A percentile compares a stretch with the other conserved stretches of the same genome.
Evolutionary conservation across 2,888 invertebrate species (phyloP).

Genomic region (Sipha maydis): DNA sequence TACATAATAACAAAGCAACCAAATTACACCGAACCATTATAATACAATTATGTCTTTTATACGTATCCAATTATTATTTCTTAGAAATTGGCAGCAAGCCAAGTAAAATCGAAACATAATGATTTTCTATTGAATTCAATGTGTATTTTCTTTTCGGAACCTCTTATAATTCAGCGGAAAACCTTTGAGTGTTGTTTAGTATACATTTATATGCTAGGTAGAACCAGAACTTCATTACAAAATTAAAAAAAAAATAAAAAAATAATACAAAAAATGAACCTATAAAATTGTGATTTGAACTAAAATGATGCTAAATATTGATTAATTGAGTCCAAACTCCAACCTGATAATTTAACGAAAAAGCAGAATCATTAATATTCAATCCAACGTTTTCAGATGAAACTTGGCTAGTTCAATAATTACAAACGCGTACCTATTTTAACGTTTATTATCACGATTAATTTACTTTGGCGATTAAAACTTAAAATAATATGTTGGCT

Average conservation of each 20-base stretch:
- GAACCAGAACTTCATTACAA: background rate
- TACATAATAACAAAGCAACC: background rate
- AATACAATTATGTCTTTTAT: background rate
- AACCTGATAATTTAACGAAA: background rate
- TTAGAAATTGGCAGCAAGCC: background rate
- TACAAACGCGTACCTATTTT: too few species aligned
- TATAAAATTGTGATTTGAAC: background rate
- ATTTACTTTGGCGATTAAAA: too few species aligned
- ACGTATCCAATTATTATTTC: background rate
- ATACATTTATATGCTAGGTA: background rate
- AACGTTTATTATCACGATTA: too few species aligned
- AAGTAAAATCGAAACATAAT: background rate
- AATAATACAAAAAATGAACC: background rate
- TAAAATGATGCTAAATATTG: background rate
- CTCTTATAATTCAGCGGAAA: background rate
- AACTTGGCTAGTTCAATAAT: too few species aligned
- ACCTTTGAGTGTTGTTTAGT: background rate
- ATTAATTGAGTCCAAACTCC: background rate
- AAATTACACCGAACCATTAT: background rate
- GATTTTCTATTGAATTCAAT: background rate
- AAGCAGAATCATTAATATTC: background rate
- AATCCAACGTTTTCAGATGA: background rate
- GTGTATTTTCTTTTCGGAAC: background rate
- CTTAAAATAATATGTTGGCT: background rate
- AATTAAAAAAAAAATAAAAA: background rate